Conservation (phyloP, 2,888 invertebrate genomes). For the Macaria liturata region DNA sequence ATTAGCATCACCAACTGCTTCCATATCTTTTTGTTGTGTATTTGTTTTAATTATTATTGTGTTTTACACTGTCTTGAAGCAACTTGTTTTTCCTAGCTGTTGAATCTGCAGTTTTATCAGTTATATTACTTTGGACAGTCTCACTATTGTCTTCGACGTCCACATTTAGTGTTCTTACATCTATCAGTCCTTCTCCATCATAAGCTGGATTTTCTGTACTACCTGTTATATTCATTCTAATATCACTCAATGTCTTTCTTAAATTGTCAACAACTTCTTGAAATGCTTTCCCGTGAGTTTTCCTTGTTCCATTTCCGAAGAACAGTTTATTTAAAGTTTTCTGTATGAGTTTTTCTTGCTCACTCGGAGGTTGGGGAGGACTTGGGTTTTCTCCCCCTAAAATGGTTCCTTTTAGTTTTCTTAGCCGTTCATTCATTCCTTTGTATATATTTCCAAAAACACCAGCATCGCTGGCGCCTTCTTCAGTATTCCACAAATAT, state of each 20-base stretch:
- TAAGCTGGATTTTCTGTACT: constrained; percentile 8
- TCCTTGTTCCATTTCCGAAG: constrained; percentile 31
- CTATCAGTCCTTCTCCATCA: constrained; percentile 30
- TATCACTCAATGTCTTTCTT: constrained; percentile 19
- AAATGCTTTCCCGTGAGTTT: constrained; percentile 19
- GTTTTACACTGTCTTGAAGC: constrained; percentile 4
- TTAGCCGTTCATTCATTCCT: constrained; percentile 27
- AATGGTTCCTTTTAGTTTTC: constrained; percentile 31
- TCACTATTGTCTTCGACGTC: constrained; percentile 1
- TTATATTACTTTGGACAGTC: no score
- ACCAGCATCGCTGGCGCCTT: constrained; percentile 30
- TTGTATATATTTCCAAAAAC: constrained; percentile 34
- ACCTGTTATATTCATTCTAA: constrained; percentile 10
- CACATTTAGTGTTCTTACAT: constrained; percentile 15
- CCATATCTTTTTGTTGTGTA: no score
- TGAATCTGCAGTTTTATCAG: constrained; percentile 15
- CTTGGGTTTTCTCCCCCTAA: constrained; percentile 8
- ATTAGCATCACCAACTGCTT: constrained; percentile 3
- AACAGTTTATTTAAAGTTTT: constrained; percentile 36
- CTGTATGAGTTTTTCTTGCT: constrained; percentile 19
- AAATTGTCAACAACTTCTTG: constrained; percentile 27
- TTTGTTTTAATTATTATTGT: constrained; percentile 4
- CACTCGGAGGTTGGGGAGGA: constrained; percentile 11
- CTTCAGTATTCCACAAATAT: constrained; percentile 34
- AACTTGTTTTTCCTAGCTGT: constrained; percentile 23